phyloP scores from a whole-genome alignment of 2,113 vertebrate genomes.

The Alces alces region DNA sequence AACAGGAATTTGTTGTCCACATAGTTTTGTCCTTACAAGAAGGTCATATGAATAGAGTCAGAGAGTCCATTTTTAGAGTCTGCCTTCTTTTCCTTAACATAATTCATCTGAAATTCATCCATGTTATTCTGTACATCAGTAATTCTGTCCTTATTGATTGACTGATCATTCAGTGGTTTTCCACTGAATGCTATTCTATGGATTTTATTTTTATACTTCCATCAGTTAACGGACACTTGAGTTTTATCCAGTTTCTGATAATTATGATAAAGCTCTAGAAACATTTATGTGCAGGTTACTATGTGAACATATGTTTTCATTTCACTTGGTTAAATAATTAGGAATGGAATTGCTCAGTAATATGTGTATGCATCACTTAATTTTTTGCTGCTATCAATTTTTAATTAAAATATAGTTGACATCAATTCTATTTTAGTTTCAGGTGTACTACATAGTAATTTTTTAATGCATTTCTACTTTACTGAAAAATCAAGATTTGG shows the following conservation, averaged over 20 bases:
- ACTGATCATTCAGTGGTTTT: neutral
- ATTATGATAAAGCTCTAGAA: neutral
- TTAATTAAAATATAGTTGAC: neutral
- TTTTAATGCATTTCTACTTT: neutral
- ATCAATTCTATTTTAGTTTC: neutral
- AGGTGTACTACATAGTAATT: neutral
- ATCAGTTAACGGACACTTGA: neutral
- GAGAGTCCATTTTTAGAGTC: neutral
- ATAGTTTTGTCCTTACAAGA: neutral
- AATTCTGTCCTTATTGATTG: neutral
- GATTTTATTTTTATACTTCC: neutral
- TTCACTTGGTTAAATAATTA: neutral
- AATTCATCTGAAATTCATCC: neutral
- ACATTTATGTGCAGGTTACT: neutral
- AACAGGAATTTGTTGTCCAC: neutral
- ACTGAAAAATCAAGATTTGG: slow-evolving; percentile 1
- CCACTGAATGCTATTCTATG: neutral
- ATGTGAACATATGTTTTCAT: neutral
- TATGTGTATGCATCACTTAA: neutral
- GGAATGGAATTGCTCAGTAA: neutral
- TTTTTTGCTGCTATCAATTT: neutral
- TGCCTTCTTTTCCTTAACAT: neutral
- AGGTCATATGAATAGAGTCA: neutral
- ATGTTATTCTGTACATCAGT: neutral
- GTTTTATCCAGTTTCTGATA: neutral